Conservation (phyloP, 2,113 vertebrate genomes). For the Ctenodactylus gundi region DNA sequence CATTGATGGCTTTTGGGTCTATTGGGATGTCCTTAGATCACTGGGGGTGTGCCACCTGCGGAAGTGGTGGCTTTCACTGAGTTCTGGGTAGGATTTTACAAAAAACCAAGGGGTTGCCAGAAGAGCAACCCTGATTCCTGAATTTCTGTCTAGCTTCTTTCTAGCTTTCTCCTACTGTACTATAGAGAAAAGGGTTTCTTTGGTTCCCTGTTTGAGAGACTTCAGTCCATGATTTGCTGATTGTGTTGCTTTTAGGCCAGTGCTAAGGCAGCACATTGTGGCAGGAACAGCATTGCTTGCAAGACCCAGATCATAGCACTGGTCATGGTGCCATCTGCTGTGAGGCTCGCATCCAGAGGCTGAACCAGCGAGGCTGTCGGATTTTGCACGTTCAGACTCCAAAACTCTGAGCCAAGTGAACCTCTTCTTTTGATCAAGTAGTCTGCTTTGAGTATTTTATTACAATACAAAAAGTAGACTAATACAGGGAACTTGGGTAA, state of each 20-base stretch:
- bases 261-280: not conserved
- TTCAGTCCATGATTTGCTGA: not conserved
- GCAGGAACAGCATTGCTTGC: rapidly evolving
- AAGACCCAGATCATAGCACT: not conserved
- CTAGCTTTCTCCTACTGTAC: not conserved
- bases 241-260: not conserved
- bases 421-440: not conserved
- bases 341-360: not conserved
- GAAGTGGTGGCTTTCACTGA: no score
- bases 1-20: not conserved
- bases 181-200: not conserved
- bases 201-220: not conserved
- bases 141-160: not conserved
- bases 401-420: not conserved
- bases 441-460: not conserved
- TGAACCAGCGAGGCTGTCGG: not conserved
- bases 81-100: no score
- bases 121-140: not conserved
- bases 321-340: no score
- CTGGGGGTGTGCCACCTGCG: not conserved
- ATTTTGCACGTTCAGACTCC: not conserved
- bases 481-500: not conserved
- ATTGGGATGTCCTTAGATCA: not conserved
- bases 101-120: no score
- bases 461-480: not conserved